Conservation (phyloP, 2,888 invertebrate genomes). For the Melanargia galathea region DNA sequence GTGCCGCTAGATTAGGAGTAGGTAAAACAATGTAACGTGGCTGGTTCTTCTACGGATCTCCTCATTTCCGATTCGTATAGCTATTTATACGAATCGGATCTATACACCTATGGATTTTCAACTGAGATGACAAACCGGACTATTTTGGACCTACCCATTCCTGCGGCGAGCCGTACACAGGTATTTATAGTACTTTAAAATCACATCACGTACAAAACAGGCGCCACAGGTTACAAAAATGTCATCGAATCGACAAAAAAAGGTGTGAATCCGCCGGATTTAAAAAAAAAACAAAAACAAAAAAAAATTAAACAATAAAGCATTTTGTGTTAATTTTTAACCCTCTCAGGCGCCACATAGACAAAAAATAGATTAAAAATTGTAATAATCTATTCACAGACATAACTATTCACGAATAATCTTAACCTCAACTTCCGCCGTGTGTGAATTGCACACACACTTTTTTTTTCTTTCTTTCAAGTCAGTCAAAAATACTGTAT, state of each 20-base stretch:
- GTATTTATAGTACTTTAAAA: slow-evolving; percentile 3
- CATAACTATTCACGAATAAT: too few species aligned
- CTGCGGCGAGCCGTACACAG: too few species aligned
- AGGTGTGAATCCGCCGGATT: slow-evolving; percentile 59
- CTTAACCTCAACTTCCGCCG: too few species aligned
- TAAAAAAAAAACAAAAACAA: slow-evolving; percentile 39
- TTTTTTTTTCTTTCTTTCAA: background rate
- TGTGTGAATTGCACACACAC: too few species aligned
- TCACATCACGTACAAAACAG: slow-evolving; percentile 49
- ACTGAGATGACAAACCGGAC: too few species aligned
- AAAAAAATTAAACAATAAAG: slow-evolving; percentile 58
- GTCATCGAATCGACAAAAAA: slow-evolving; percentile 44
- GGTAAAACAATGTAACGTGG: too few species aligned
- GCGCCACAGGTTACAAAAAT: slow-evolving; percentile 52
- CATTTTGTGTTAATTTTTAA: slow-evolving; percentile 46
- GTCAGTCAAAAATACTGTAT: background rate
- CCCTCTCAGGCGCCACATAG: slow-evolving; percentile 42
- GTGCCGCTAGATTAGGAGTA: too few species aligned
- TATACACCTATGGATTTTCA: too few species aligned
- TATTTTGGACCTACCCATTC: too few species aligned
- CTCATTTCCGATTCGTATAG: too few species aligned
- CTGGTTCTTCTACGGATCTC: too few species aligned
- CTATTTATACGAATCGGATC: too few species aligned
- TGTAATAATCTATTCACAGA: background rate
- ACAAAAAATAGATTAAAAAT: slow-evolving; percentile 43